Evolutionary conservation across 2,113 vertebrate genomes (phyloP).

Genomic region (Axis porcinus): DNA sequence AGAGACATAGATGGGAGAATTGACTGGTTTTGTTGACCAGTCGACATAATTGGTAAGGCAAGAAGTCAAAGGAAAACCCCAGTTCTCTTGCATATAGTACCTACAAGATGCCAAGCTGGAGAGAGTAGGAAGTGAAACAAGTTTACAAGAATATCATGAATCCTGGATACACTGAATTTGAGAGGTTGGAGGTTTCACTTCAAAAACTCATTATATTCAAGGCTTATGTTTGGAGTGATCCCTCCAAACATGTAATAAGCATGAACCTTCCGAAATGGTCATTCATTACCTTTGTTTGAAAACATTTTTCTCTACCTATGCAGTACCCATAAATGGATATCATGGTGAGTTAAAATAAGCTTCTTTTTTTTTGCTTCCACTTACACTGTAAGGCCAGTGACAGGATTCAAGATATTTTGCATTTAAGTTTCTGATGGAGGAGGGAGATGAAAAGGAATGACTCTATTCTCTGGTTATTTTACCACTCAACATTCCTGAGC

Average conservation of each 20-base stretch:
- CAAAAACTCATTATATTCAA: background rate
- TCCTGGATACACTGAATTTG: background rate
- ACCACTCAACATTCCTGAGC: conserved; percentile 7
- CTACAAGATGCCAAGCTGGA: background rate
- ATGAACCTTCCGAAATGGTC: background rate
- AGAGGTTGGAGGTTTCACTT: background rate
- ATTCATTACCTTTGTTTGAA: background rate
- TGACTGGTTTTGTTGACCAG: background rate
- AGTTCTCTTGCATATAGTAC: background rate
- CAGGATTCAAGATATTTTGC: conserved; percentile 13
- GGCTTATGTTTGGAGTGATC: background rate
- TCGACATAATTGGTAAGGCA: background rate
- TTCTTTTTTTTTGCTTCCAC: background rate
- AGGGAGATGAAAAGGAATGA: conserved; percentile 19
- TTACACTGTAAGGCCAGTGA: background rate
- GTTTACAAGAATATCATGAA: background rate
- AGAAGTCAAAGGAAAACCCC: background rate
- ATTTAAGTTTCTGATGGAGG: background rate
- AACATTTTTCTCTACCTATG: background rate
- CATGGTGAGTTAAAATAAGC: background rate
- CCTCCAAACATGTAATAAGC: background rate
- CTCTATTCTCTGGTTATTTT: conserved; percentile 34
- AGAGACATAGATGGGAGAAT: background rate
- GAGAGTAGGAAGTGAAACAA: background rate
- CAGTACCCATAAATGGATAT: background rate